Base-by-base conservation (phyloP, 2,888 invertebrate species). In the Cephonodes hylas region DNA sequence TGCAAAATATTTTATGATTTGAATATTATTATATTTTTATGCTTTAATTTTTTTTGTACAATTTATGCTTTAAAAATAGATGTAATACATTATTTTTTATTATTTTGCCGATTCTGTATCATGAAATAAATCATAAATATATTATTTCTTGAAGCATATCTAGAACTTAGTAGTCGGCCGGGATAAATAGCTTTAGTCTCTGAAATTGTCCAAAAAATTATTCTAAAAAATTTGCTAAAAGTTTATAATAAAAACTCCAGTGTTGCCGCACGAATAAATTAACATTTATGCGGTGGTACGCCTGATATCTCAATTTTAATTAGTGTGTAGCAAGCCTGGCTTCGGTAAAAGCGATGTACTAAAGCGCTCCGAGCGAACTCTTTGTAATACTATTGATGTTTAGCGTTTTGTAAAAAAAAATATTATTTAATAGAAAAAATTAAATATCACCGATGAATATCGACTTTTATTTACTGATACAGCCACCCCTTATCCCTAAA, bases 351-450 rank as follows among this genome's bases (percentile, higher is more conserved):
- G 63, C 42, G 25, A 34, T 68, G 61, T 65, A 63, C 62, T 48
- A 61, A 64, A 63, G 60, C 57, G 65, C 68, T 67, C 64, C 62
- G 63, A 66, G 68, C 63, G 64, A 64, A 38, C 46, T 69, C 64
- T 69, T 66, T 67, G 63, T 69, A 68, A 63, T 63, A 66, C 63
- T 63, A 58, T 74, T 58, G 60, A 70, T 72, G 71, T 70, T 71
- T 45, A 72, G 71, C 61, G 63, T 71, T 72, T 74, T 67, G 65
- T 72, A 69, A 68, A 72, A 67, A 64, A 67, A 64, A 56, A 61
- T 66, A 66, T 67, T 69, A 69, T 69, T 68, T 66, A 69, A 68
- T 64, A 64, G 64, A 68, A 62, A 66, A 62, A 60, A 60, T 48
- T 42, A 67, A 70, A 62, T 58, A 48, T 60, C 64, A 67, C 64